Conservation (phyloP, 2,113 vertebrate species). For the Labeo rohita region DNA sequence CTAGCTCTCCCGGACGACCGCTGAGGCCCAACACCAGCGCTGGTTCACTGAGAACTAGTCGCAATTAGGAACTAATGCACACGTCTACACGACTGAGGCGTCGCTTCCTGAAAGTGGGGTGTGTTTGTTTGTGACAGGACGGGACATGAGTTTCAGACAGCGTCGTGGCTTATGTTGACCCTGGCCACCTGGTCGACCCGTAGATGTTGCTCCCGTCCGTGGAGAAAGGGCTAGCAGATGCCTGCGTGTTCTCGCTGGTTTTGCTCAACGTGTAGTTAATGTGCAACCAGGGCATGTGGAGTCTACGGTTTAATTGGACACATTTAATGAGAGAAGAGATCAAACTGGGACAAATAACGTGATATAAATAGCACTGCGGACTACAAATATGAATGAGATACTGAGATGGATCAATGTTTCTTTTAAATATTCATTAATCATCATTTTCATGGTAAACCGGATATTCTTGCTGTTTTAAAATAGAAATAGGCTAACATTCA, state of each 20-base stretch:
- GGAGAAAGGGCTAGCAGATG: neutral
- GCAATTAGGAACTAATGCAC: neutral
- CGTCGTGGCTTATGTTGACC: constrained; percentile 37
- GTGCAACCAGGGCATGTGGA: neutral
- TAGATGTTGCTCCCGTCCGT: neutral
- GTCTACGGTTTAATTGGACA: neutral
- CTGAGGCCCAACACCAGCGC: neutral
- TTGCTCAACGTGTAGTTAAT: neutral
- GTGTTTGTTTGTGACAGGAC: constrained; percentile 19
- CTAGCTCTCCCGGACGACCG: neutral
- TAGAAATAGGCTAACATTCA: neutral
- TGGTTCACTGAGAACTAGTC: neutral
- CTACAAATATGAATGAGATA: neutral
- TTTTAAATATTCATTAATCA: neutral
- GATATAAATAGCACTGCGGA: neutral
- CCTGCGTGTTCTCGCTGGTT: neutral
- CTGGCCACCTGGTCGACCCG: constrained; percentile 43
- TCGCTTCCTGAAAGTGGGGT: neutral
- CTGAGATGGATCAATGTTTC: neutral
- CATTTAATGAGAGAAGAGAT: neutral
- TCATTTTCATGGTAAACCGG: neutral
- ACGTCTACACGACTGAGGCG: neutral
- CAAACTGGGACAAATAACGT: neutral
- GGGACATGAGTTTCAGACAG: constrained; percentile 25
- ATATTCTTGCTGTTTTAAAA: neutral